These are phyloP conservation scores for Lapara coniferarum DNA, from an alignment of 2,888 invertebrate species.

Conservation along the genomic window DNA sequence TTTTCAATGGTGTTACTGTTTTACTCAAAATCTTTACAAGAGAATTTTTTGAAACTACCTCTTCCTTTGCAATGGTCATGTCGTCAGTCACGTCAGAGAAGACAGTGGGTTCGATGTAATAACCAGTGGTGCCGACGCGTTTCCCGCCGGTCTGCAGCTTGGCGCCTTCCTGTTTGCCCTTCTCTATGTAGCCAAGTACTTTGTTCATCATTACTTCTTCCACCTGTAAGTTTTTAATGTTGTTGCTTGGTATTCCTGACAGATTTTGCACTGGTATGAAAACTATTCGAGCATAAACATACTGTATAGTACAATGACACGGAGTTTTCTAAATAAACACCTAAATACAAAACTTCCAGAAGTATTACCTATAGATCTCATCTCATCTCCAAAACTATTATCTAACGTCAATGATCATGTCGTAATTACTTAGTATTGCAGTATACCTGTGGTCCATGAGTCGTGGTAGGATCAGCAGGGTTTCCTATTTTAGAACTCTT, in stretches of 20 bases:
- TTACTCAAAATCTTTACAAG: neutral
- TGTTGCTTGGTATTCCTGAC: too few relatives aligned
- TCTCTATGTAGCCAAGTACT: conserved; percentile 89
- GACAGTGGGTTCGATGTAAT: conserved; percentile 90
- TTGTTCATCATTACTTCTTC: conserved; percentile 89
- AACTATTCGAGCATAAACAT: too few relatives aligned
- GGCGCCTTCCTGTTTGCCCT: conserved; percentile 92
- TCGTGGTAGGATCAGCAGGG: conserved; percentile 45
- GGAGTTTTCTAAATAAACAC: too few relatives aligned
- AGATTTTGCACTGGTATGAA: too few relatives aligned
- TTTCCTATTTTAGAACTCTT: conserved; percentile 86
- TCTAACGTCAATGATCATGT: too few relatives aligned
- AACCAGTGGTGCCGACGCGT: conserved; percentile 85
- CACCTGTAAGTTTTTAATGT: conserved; percentile 69
- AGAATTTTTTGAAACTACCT: conserved; percentile 75
- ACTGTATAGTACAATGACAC: too few relatives aligned
- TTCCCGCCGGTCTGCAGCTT: conserved; percentile 89
- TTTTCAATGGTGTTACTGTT: too few relatives aligned
- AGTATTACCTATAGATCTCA: too few relatives aligned
- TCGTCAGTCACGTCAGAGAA: conserved; percentile 89
- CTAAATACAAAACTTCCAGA: too few relatives aligned
- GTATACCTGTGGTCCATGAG: conserved; percentile 56
- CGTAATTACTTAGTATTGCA: neutral
- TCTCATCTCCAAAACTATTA: neutral
- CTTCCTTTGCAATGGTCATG: conserved; percentile 88